Evolutionary conservation across 2,113 vertebrate species (phyloP).

Genomic region (Neomonachus schauinslandi): DNA sequence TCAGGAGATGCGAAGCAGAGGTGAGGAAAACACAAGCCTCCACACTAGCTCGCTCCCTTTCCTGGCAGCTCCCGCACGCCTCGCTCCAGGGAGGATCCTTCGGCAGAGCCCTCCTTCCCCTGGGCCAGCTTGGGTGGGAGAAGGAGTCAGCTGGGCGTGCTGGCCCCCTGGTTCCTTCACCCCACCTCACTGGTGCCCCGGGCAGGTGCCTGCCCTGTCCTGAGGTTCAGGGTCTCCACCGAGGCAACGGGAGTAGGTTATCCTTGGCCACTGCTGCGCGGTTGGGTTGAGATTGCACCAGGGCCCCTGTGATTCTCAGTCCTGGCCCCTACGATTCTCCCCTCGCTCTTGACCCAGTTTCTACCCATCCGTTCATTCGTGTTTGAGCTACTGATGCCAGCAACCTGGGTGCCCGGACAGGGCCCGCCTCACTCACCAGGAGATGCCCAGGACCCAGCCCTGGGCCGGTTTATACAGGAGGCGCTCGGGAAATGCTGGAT

Average conservation of each 20-base stretch:
- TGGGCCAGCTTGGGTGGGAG: not conserved
- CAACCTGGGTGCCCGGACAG: not conserved
- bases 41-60: not conserved
- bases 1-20: not conserved
- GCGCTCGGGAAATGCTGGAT: not conserved
- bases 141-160: not conserved
- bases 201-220: not conserved
- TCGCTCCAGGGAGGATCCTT: not conserved
- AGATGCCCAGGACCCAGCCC: not conserved
- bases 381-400: not conserved
- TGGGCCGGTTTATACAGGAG: not conserved
- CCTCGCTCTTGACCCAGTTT: not conserved
- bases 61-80: not conserved
- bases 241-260: accelerated
- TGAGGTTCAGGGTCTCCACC: not conserved
- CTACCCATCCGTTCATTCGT: not conserved
- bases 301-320: not conserved
- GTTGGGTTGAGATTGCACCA: not conserved
- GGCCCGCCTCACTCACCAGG: not conserved
- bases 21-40: no score
- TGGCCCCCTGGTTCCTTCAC: not conserved
- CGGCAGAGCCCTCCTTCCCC: not conserved
- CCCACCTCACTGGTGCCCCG: not conserved
- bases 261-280: not conserved
- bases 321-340: not conserved